Base-by-base conservation (phyloP, 2,888 invertebrate genomes). In the Chloroclystis v-ata region DNA sequence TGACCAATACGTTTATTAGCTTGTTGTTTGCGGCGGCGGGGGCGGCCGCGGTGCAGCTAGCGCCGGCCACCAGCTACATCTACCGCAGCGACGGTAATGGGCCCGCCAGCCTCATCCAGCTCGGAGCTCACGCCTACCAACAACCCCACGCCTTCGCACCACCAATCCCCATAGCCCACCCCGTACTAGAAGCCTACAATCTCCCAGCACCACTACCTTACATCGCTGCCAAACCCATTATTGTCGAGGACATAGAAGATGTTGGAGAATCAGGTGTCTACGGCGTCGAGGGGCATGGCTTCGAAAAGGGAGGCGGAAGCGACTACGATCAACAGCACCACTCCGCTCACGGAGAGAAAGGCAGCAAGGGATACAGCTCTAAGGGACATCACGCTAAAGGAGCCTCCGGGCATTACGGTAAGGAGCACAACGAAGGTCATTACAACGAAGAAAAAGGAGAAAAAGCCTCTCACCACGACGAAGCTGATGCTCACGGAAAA, bases 321-420 rank as follows among this genome's bases (percentile, higher is more conserved):
- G 76, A 89, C 39, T 89, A 87, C 60, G 80, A 72, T 1, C 82
- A 84, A 33, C 75, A 82, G 42, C 82, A 88, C 52, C 85, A 89
- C 48, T 74, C 86, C 0, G 84, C 81, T 42, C 78, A 87, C 16
- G 91, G 91, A 0, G 89, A 89, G 48, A 90, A 90, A 45, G 90
- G 89, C 14, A 82, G 82, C 48, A 88, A 89, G 53, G 91, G 89
- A 6, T 91, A 89, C 71, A 80, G 82, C 40, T 86, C 83, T 0
- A 74, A 87, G 51, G 84, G 88, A 8, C 80, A 85, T 24, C 89
- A 85, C 58, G 90, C 89, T 43, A 89, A 91, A 59, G 91, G 90
- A 0, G 78, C 84, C 52, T 77, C 89, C 24, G 91, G 90, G 8
- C 74, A 88, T 53, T 89, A 91, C 59, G 88, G 84, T 5, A 87